phyloP scores from a whole-genome alignment of 2,888 invertebrate genomes.

The Noctua fimbriata region DNA sequence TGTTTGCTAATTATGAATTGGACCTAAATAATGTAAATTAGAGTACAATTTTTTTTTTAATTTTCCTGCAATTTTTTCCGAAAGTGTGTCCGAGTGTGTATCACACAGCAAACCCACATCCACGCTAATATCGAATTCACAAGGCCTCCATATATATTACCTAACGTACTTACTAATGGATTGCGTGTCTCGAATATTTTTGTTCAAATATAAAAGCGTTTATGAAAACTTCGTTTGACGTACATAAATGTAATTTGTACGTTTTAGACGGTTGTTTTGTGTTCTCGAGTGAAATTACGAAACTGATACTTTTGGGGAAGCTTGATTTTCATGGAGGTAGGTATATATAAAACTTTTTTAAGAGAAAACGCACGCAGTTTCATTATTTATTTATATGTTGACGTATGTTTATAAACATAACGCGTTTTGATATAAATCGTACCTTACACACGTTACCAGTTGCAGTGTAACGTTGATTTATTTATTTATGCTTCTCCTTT shows the following conservation, averaged over 20 bases:
- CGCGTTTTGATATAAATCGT: not conserved
- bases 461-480: not conserved
- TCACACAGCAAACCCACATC: slow-evolving; percentile 46
- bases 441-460: not conserved
- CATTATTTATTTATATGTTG: not conserved
- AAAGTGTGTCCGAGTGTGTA: slow-evolving; percentile 25
- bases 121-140: slow-evolving; percentile 68
- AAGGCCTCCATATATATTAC: slow-evolving; percentile 66
- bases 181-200: slow-evolving; percentile 73
- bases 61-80: slow-evolving; percentile 8
- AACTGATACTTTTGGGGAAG: slow-evolving; percentile 9
- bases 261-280: slow-evolving; percentile 38
- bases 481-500: not conserved
- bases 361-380: not conserved
- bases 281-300: slow-evolving; percentile 16
- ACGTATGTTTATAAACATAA: not conserved
- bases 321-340: slow-evolving; percentile 8
- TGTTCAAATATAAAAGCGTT: slow-evolving; percentile 64
- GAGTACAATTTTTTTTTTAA: not conserved
- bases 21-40: not conserved
- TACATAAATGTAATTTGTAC: slow-evolving; percentile 57
- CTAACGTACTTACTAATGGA: slow-evolving; percentile 75
- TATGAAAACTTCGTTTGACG: slow-evolving; percentile 61
- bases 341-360: not conserved
- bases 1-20: not conserved